Evolutionary conservation across 2,888 invertebrate species (phyloP).

Genomic region (Euphydryas editha): DNA sequence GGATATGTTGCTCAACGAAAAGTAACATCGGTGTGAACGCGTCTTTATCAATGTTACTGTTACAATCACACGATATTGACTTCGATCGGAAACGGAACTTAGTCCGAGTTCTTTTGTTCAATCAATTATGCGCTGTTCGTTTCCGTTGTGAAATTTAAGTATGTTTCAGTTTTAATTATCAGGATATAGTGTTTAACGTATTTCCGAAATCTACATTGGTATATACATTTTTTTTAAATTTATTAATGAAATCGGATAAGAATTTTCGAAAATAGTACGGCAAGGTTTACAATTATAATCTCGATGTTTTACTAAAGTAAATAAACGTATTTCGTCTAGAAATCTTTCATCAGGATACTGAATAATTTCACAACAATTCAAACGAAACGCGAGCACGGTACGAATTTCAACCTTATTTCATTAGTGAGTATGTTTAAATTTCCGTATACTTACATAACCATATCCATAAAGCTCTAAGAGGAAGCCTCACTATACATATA

Average conservation of each 20-base stretch:
- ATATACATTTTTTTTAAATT: not conserved
- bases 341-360: conserved; percentile 27
- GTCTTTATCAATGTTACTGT: not conserved
- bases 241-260: not conserved
- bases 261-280: no score
- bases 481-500: conserved; percentile 80
- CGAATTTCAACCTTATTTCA: conserved; percentile 64
- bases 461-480: conserved; percentile 80
- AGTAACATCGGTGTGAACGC: conserved; percentile 15
- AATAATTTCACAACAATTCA: conserved; percentile 35
- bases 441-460: conserved; percentile 79
- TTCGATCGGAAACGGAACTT: conserved; percentile 22
- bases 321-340: not conserved
- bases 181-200: not conserved
- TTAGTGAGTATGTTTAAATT: conserved; percentile 79
- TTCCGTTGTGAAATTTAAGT: conserved; percentile 9
- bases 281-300: not conserved
- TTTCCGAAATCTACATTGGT: not conserved
- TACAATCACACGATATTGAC: conserved; percentile 13
- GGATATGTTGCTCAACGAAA: no score
- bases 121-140: not conserved
- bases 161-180: not conserved
- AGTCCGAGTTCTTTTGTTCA: not conserved
- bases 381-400: conserved; percentile 55
- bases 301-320: not conserved